Base-by-base conservation (phyloP, 2,888 invertebrate species). In the Aleiodes leptofemur region DNA sequence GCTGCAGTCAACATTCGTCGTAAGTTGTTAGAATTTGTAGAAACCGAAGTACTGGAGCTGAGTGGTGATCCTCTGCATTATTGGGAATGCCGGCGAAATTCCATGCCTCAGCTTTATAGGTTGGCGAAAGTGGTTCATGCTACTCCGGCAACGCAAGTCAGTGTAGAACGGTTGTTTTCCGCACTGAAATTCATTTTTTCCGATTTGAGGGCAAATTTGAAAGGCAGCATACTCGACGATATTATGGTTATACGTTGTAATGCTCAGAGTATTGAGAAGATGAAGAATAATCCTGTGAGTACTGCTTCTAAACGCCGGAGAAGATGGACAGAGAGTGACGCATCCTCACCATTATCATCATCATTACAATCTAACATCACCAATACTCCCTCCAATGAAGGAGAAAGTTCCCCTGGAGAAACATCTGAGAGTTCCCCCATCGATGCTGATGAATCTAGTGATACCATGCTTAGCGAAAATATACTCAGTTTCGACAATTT, bases 121-220 rank as follows among this genome's bases (percentile, higher is more conserved):
- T 31, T 31, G 31, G 31, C 3, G 3, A 71, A 16, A 16, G 13
- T 68, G 16, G 51, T 75, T 48, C 38, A 72, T 51, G 61, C 59
- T 9, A n/a, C 73, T 16, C 74, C 74, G 16, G 34, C 77, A 4
- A 72, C 75, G n/a, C 73, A 77, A 72, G 77, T 77, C 3, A 72
- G 76, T 9, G 77, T 77, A 4, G 72, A 77, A 50, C 70, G 72
- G 14, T 13, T 74, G 11, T 77, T 77, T 13, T 76, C 64, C 5
- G 59, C 51, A 23, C 11, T 77, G 13, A 76, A 72, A n/a, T 75
- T 48, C 5, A 31, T 68, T 72, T 76, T 16, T 59, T 76, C 3
- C 31, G 5, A 3, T 31, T 5, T 31, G 31, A 31, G 31, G 31
- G 31, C 31, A 31, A 31, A 31, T 50, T 68, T 57, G 8, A 14